Conservation (phyloP, 2,113 vertebrate species). For the Alosa alosa region DNA sequence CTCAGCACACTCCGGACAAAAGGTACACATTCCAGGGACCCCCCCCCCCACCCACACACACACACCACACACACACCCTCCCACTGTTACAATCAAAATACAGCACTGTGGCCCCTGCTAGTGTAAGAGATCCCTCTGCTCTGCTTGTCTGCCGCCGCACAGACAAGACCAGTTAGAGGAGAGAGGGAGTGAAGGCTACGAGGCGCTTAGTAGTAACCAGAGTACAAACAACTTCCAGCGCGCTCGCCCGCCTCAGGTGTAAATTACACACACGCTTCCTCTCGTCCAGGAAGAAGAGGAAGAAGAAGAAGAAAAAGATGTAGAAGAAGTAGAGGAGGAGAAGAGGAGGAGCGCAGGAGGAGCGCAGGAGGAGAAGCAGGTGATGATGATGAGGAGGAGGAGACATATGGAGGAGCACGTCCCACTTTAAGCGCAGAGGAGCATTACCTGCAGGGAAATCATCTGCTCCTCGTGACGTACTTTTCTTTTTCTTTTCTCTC, state of each 20-base stretch:
- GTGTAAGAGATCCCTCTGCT: slow-evolving; percentile 32
- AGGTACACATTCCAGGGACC: slow-evolving; percentile 44
- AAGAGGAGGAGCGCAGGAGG: neutral
- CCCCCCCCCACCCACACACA: slow-evolving; percentile 7
- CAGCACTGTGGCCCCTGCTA: slow-evolving; percentile 18
- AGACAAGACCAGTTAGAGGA: slow-evolving; percentile 42
- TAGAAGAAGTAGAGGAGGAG: slow-evolving; percentile 9
- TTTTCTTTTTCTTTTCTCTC: neutral
- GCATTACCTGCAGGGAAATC: slow-evolving; percentile 28
- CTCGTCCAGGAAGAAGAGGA: neutral
- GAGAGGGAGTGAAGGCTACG: neutral
- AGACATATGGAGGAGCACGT: slow-evolving; percentile 10
- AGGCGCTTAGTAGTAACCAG: neutral
- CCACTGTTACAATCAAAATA: slow-evolving; percentile 44
- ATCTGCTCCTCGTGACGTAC: neutral
- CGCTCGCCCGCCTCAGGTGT: neutral
- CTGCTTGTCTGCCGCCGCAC: slow-evolving; percentile 35
- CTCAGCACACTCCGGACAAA: slow-evolving; percentile 32
- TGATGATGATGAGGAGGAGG: slow-evolving; percentile 43
- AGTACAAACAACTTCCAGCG: neutral
- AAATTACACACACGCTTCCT: neutral
- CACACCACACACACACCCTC: neutral
- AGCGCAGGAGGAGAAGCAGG: neutral
- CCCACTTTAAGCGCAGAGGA: slow-evolving; percentile 34
- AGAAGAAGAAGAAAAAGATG: neutral